Evolutionary conservation across 2,888 invertebrate genomes (phyloP).

Genomic region (Hirtodrosophila alboralis): DNA sequence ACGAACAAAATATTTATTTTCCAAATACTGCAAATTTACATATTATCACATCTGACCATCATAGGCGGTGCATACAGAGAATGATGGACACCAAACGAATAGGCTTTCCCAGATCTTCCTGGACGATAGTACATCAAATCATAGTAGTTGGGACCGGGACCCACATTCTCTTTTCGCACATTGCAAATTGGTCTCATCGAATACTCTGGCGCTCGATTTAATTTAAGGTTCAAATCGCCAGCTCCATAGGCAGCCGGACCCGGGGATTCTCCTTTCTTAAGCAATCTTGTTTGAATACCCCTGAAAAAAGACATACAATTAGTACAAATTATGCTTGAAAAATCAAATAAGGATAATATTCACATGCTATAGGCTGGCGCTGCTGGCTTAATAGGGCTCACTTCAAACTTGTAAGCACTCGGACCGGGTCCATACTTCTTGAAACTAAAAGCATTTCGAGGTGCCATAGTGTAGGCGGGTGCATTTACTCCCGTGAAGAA

Average conservation of each 20-base stretch:
- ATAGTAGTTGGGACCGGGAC: constrained; percentile 81
- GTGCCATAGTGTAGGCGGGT: constrained; percentile 86
- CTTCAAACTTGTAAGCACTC: constrained; percentile 75
- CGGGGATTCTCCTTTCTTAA: constrained; percentile 67
- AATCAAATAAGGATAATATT: constrained; percentile 14
- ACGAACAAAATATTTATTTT: too few relatives aligned
- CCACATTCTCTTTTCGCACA: constrained; percentile 25
- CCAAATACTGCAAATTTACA: constrained; percentile 72
- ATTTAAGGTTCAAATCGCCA: constrained; percentile 61
- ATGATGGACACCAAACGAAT: constrained; percentile 82
- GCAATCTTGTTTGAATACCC: constrained; percentile 60
- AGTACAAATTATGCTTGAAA: too few relatives aligned
- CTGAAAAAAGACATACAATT: constrained; percentile 50
- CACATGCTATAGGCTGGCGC: constrained; percentile 81
- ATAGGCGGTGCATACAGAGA: constrained; percentile 80
- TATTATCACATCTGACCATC: constrained; percentile 82
- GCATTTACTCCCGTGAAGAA: constrained; percentile 71
- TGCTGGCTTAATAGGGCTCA: constrained; percentile 62
- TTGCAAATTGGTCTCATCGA: constrained; percentile 64
- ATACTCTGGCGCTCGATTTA: constrained; percentile 72
- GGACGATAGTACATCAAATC: constrained; percentile 78
- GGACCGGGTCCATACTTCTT: constrained; percentile 78
- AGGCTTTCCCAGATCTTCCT: constrained; percentile 70
- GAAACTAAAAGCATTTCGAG: constrained; percentile 66
- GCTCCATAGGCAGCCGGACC: constrained; percentile 82